A percentile compares a stretch with the other conserved stretches of the same genome.
These are phyloP conservation scores for Entelurus aequoreus DNA, from an alignment of 2,113 vertebrate species.

Conservation along the genomic window DNA sequence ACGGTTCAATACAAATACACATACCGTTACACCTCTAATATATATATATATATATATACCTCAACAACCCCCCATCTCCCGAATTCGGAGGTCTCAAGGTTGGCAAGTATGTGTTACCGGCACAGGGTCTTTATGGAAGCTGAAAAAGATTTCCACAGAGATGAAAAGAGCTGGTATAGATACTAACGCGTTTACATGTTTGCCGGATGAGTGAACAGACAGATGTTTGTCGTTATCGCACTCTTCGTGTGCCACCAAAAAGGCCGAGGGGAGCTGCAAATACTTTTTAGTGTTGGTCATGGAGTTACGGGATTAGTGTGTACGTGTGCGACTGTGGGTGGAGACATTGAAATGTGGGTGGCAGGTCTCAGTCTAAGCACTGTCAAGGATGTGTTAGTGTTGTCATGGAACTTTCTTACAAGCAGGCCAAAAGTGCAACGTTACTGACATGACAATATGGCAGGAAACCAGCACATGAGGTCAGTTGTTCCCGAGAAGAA, in stretches of 20 bases:
- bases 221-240: neutral
- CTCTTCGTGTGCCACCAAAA: neutral
- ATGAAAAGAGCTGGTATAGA: too few relatives aligned
- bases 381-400: conserved; percentile 1
- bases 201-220: too few relatives aligned
- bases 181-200: too few relatives aligned
- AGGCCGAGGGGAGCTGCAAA: neutral
- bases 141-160: too few relatives aligned
- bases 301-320: neutral
- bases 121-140: too few relatives aligned
- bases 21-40: too few relatives aligned
- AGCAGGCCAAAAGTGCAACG: neutral
- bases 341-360: neutral
- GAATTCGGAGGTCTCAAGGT: too few relatives aligned
- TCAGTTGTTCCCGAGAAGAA: conserved; percentile 18
- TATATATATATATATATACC: too few relatives aligned
- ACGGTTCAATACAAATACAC: too few relatives aligned
- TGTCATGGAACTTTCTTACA: neutral
- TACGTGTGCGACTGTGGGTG: neutral
- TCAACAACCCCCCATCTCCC: too few relatives aligned
- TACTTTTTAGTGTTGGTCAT: neutral
- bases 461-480: conserved; percentile 14
- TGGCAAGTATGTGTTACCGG: too few relatives aligned
- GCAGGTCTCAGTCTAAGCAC: conserved; percentile 3
- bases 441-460: conserved; percentile 1